Conservation (phyloP, 2,888 invertebrate species). For the Andrena camellia region DNA sequence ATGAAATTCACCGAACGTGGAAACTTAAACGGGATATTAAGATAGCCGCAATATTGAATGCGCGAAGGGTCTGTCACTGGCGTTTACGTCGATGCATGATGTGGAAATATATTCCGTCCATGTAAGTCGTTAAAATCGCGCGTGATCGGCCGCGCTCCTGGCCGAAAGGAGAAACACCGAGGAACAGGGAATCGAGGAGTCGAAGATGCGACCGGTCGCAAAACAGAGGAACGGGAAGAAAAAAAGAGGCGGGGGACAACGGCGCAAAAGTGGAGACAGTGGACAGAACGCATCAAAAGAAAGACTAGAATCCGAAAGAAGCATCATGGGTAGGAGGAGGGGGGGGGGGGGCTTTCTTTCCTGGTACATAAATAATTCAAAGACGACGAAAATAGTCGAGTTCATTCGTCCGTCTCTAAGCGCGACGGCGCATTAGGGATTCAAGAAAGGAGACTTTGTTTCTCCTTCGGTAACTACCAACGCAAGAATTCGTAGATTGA, state of each 20-base stretch:
- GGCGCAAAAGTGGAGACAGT: background rate
- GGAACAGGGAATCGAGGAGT: conserved; percentile 29
- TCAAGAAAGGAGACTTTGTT: background rate
- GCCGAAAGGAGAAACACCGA: conserved; percentile 20
- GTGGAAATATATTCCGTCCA: conserved; percentile 64
- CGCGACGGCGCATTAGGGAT: background rate
- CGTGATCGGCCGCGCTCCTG: conserved; percentile 57
- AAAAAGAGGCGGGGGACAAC: background rate
- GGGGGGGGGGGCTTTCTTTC: background rate
- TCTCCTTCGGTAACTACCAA: background rate
- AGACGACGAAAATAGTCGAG: conserved; percentile 2
- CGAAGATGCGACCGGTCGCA: conserved; percentile 10
- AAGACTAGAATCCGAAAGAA: conserved; percentile 48
- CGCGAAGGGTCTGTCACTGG: conserved; percentile 19
- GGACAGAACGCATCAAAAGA: conserved; percentile 38
- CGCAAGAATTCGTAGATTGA: background rate
- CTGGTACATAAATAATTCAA: conserved; percentile 42
- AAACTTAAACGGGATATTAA: conserved; percentile 41
- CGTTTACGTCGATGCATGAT: conserved; percentile 46
- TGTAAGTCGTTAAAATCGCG: conserved; percentile 68
- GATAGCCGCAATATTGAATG: conserved; percentile 46
- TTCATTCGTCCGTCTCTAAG: background rate
- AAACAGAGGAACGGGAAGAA: conserved; percentile 5
- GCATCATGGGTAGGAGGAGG: background rate
- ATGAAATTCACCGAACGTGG: conserved; percentile 35